Evolutionary conservation across 53 echinoderm and acorn worm genomes (phyloP), one percentile per base, ranked within the genome.

Genomic region (Crossaster papposus): DNA sequence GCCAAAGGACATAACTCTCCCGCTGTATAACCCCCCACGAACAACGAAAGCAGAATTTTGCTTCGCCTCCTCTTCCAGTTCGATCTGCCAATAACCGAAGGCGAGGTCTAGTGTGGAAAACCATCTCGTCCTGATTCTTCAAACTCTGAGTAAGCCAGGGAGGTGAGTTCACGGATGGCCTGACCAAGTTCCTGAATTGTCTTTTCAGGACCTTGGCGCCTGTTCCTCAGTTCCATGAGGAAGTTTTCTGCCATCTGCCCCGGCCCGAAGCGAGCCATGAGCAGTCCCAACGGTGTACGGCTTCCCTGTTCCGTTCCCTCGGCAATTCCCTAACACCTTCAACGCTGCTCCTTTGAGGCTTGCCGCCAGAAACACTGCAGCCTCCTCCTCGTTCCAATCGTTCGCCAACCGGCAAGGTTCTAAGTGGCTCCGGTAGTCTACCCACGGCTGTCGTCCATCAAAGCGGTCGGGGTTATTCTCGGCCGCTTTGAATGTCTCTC

Each of bases 161-260:
- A 33, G 3, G 70, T 58, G 17, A 92, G 82, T 31, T 87, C 81
- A 51, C 77, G 65, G 14, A 92, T 82, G 12, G 77, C 77, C 65
- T 88, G 92, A 5, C 88, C 89, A 11, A 92, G 53, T 65, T 92
- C 88, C 81, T 64, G 50, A 26, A 92, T 11, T 37, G 88, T 63
- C 51, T 92, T 83, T 65, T 79, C 63, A 14, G 81, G 80, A 1
- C 75, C 77, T 58, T 65, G 81, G 24, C 63, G 86, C n/a, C 89
- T 37, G 28, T 75, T 71, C 15, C 68, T 44, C 35, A 92, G 65
- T 34, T 92, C 89, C 8, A 36, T 34, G 50, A 87, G 26, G 26
- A 36, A 89, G 50, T 73, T 88, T 30, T 81, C 75, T 2, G 87
- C 88, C 70, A 86, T 88, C 55, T 81, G 88, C n/a, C 81, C 64